Percentiles rank a stretch among this genome's conserved stretches.
phyloP scores from a whole-genome alignment of 2,888 invertebrate species.

The Ditula angustiorana region DNA sequence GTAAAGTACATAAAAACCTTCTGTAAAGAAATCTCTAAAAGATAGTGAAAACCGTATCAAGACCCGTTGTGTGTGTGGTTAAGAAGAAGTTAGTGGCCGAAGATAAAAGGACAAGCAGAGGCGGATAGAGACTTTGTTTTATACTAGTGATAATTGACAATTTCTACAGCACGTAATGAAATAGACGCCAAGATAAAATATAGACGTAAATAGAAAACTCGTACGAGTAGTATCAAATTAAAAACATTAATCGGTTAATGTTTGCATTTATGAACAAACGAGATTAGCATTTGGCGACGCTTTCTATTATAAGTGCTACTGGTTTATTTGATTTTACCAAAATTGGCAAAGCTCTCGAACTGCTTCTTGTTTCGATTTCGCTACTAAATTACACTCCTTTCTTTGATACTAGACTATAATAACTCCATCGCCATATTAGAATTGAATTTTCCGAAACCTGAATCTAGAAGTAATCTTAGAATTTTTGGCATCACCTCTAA shows the following conservation, averaged over 20 bases:
- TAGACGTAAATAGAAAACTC: constrained; percentile 20
- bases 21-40: too few relatives aligned
- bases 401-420: neutral
- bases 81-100: too few relatives aligned
- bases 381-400: constrained; percentile 18
- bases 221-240: neutral
- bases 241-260: constrained; percentile 18
- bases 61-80: too few relatives aligned
- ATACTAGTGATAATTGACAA: constrained; percentile 13
- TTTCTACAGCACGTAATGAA: constrained; percentile 3
- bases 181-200: constrained; percentile 6
- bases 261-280: constrained; percentile 11
- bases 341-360: constrained; percentile 25
- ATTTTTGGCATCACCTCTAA: constrained; percentile 8
- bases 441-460: neutral
- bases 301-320: constrained; percentile 24
- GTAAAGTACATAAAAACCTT: too few relatives aligned
- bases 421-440: neutral
- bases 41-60: too few relatives aligned
- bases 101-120: too few relatives aligned
- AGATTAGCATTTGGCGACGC: constrained; percentile 19
- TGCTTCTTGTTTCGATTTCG: constrained; percentile 20
- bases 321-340: constrained; percentile 25
- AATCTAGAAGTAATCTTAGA: neutral
- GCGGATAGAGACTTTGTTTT: too few relatives aligned